Evolutionary conservation across 2,113 vertebrate genomes (phyloP), one percentile per base, ranked within the genome.

Genomic region (Paracanthobrama guichenoti): DNA sequence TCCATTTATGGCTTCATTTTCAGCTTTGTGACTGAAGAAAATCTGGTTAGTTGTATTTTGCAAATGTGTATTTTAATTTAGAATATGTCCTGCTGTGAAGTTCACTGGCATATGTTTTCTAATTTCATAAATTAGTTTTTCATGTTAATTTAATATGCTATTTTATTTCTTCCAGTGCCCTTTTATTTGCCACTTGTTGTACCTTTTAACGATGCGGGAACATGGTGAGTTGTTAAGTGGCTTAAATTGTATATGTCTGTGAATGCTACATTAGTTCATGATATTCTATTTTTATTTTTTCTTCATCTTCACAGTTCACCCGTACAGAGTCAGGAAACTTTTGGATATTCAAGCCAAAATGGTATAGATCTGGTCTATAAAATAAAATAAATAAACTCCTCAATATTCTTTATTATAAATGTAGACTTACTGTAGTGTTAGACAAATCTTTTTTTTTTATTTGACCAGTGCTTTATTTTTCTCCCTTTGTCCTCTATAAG

Each of bases 1-100:
- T 94, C 95, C 1, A 92, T 99, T 72, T 99, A 98, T 88, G 96
- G 97, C 83, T 95, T 96, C 90, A 96, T 99, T 91, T 99, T 99
- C 92, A 95, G 26, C 92, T 96, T 95, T 69, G 90, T 98, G 86
- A 95, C 93, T 50, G 94, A 97, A 16, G 97, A 98, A 86, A 93
- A 89, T 84, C 82, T 97, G 96, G 98, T 99, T 24, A 39, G 80
- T 71, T n/a, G 7, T 80, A 20, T 9, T 48, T 80, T 26, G n/a
- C 28, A 57, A 42, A 39, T 42, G 1, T 0, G 16, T 50, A 42
- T 57, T 57, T 26, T 67, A 78, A 60, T 60, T 24, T 31, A 78
- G 4, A 10, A 74, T 59, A 16, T n/a, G 22, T 42, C 46, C 20
- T 35, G 5, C 14, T 24, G 14, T 4, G 0, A 55, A n/a, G 16